Evolutionary conservation across 1,140 invertebrate species (phyloP).

Genomic region (Tribolium madens): DNA sequence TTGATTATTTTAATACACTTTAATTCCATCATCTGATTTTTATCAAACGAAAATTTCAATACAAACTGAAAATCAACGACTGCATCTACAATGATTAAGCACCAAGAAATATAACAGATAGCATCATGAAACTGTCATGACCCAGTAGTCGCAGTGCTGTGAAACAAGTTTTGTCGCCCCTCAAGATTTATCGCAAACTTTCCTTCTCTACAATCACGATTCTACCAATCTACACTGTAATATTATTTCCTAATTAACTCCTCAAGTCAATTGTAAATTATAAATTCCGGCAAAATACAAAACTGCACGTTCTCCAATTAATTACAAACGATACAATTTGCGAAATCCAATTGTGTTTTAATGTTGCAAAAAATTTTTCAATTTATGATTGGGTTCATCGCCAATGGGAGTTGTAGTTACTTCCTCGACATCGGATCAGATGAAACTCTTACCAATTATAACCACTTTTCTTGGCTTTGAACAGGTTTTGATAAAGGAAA

Average conservation of each 20-base stretch:
- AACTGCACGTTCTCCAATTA: background rate
- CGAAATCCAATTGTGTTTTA: too few species aligned
- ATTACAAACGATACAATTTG: too few species aligned
- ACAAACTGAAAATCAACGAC: conserved; percentile 1
- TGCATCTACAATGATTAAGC: conserved; percentile 12
- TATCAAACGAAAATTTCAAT: conserved; percentile 11
- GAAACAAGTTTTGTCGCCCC: conserved; percentile 24
- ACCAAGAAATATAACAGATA: conserved; percentile 27
- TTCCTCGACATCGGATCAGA: background rate
- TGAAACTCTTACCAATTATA: background rate
- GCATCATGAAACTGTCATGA: conserved; percentile 29
- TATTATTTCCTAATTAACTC: too few species aligned
- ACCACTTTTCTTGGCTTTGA: background rate
- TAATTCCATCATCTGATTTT: conserved; percentile 25
- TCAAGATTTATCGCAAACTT: background rate
- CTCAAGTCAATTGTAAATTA: too few species aligned
- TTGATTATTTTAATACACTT: conserved; percentile 20
- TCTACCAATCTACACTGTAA: background rate
- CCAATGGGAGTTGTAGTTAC: background rate
- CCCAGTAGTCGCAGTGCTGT: conserved; percentile 13
- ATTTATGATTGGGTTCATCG: too few species aligned
- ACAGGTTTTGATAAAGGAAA: background rate
- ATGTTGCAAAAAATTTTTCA: too few species aligned
- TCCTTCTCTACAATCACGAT: background rate
- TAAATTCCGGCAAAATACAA: background rate